Evolutionary conservation across 2,888 invertebrate genomes (phyloP).

Genomic region (Cheilosia soror): DNA sequence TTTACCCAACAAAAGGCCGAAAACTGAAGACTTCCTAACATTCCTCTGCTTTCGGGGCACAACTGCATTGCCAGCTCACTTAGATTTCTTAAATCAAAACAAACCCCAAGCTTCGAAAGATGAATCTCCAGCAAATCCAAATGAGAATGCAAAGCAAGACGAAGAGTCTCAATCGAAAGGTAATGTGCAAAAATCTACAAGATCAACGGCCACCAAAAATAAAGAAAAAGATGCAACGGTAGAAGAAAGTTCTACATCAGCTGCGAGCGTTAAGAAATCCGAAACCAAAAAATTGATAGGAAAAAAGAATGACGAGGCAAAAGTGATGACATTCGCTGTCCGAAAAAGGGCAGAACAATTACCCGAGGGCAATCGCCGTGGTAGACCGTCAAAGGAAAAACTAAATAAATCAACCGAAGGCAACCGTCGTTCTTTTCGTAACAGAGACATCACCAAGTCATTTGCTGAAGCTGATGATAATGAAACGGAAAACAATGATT

Average conservation of each 20-base stretch:
- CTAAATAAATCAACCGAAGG: conserved; percentile 77
- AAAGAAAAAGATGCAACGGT: conserved; percentile 39
- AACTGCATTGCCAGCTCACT: conserved; percentile 88
- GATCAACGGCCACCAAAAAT: conserved; percentile 52
- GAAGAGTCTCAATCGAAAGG: conserved; percentile 41
- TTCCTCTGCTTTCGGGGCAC: conserved; percentile 93
- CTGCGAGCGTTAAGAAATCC: conserved; percentile 41
- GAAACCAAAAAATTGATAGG: conserved; percentile 48
- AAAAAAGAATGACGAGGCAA: conserved; percentile 51
- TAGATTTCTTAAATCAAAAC: conserved; percentile 87
- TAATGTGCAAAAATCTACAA: conserved; percentile 52
- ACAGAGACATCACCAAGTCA: conserved; percentile 54
- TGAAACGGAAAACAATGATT: conserved; percentile 75
- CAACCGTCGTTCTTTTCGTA: conserved; percentile 81
- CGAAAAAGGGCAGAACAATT: conserved; percentile 85
- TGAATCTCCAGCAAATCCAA: conserved; percentile 49
- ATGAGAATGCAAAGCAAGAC: conserved; percentile 52
- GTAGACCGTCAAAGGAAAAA: conserved; percentile 82
- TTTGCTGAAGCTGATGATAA: conserved; percentile 49
- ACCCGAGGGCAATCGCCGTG: conserved; percentile 81
- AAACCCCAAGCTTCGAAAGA: conserved; percentile 78
- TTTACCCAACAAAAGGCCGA: conserved; percentile 88
- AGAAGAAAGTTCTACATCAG: conserved; percentile 55
- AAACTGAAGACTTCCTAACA: conserved; percentile 93
- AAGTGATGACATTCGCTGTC: conserved; percentile 85